Evolutionary conservation across 1,140 invertebrate species (phyloP), one percentile per base, ranked within the genome.

Genomic region (Drosophila sproati): DNA sequence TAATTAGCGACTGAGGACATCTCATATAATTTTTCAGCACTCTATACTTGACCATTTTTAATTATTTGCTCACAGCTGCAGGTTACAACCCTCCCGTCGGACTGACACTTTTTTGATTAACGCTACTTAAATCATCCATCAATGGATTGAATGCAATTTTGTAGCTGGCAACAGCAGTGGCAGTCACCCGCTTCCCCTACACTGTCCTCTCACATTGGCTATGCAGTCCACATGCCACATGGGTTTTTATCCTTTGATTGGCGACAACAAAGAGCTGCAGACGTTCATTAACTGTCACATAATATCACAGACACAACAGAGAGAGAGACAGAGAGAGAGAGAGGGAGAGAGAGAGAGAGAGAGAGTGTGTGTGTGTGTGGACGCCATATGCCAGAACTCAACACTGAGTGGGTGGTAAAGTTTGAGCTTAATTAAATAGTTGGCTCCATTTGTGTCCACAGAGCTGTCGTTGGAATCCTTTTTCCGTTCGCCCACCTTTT

Each of bases 211-310:
- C 29, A 51, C 51, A 62, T 60, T 75, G 55, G 52, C 61, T 60
- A 82, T 82, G 78, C 82, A 34, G 32, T 61, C 63, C 82, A 88
- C 83, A 88, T 71, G 48, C 35, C 60, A 52, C 41, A 20, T 62
- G 6, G 37, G 20, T 4, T 63, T 55, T 37, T 55, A 50, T 54
- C 76, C 69, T 77, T 74, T 87, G 83, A 87, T 87, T 87, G 77
- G 83, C 73, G 68, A 67, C 67, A 81, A 85, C 78, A 87, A 79
- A 76, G 51, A 78, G 55, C 34, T 41, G 64, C 80, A 72, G 66
- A 70, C 75, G 77, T 89, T 88, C 83, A 88, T 88, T 89, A 88
- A 80, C 85, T 88, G 85, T 88, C 85, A 88, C 68, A 71, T 61
- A 88, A 71, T 68, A 64, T 71, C 73, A 50, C 72, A 61, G 20